Evolutionary conservation across 2,113 vertebrate genomes (phyloP).

Genomic region (Romanogobio albipinnatus): DNA sequence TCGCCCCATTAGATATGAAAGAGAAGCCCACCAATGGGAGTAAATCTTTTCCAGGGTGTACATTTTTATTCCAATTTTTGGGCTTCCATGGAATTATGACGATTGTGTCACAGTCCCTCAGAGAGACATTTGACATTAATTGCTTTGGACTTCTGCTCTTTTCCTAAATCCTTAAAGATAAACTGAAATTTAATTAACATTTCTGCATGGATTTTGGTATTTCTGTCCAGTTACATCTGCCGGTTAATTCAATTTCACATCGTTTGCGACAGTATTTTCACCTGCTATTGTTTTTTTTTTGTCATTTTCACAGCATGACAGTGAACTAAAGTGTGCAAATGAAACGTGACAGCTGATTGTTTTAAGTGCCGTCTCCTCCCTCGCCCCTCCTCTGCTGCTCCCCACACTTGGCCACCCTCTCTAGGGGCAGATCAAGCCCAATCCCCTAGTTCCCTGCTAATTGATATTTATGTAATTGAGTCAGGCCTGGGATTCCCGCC

Average conservation of each 20-base stretch:
- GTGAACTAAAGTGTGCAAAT: conserved; percentile 31
- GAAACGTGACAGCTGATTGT: conserved; percentile 54
- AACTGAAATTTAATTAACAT: conserved; percentile 77
- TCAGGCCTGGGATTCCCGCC: conserved; percentile 72
- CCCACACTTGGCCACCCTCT: conserved; percentile 67
- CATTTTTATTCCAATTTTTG: conserved; percentile 73
- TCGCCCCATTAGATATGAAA: conserved; percentile 81
- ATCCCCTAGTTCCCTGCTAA: conserved; percentile 83
- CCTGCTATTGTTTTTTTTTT: too few relatives aligned
- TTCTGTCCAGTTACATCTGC: neutral
- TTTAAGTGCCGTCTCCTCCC: conserved; percentile 46
- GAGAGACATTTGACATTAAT: conserved; percentile 49
- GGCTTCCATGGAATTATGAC: conserved; percentile 70
- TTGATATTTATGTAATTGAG: conserved; percentile 86
- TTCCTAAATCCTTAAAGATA: conserved; percentile 38
- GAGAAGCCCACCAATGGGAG: conserved; percentile 47
- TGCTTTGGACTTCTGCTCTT: conserved; percentile 49
- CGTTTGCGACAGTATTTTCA: neutral
- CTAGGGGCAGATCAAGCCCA: conserved; percentile 80
- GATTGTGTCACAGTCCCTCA: conserved; percentile 77
- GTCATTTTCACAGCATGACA: neutral
- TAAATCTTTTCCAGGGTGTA: conserved; percentile 58
- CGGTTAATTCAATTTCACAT: conserved; percentile 4
- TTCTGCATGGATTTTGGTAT: conserved; percentile 41
- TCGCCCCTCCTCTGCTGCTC: conserved; percentile 41